These are phyloP conservation scores for Euclidia mi DNA, from an alignment of 2,888 invertebrate species.

Conservation along the genomic window DNA sequence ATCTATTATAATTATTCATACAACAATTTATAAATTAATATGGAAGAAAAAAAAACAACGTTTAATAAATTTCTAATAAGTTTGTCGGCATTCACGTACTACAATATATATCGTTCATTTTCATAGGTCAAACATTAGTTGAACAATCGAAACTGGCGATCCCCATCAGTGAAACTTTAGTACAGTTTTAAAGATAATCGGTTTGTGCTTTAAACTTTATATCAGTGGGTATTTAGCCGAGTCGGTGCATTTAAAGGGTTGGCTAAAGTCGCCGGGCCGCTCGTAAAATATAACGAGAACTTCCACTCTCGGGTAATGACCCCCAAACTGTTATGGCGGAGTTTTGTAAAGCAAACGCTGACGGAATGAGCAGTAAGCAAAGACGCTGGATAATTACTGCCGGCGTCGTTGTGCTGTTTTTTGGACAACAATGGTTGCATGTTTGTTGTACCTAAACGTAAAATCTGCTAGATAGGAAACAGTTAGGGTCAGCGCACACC, in stretches of 20 bases:
- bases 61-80: too few relatives aligned
- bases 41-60: too few relatives aligned
- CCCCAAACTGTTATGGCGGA: conserved; percentile 51
- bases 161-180: conserved; percentile 4
- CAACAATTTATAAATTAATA: too few relatives aligned
- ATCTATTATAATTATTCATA: too few relatives aligned
- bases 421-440: conserved; percentile 9
- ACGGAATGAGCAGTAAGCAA: conserved; percentile 52
- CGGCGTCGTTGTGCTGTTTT: conserved; percentile 38
- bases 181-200: conserved; percentile 49
- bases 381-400: conserved; percentile 50
- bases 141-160: not conserved
- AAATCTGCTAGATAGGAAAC: too few relatives aligned
- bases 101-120: not conserved
- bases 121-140: not conserved
- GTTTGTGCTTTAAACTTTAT: conserved; percentile 69
- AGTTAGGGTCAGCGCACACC: too few relatives aligned
- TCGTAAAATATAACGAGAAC: conserved; percentile 77
- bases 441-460: too few relatives aligned
- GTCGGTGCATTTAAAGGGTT: conserved; percentile 67
- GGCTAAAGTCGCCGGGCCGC: conserved; percentile 63
- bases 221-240: conserved; percentile 59
- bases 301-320: conserved; percentile 62
- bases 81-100: too few relatives aligned
- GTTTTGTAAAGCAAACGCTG: conserved; percentile 51